phyloP scores from a whole-genome alignment of 2,113 vertebrate genomes.

The Maccullochella peelii region DNA sequence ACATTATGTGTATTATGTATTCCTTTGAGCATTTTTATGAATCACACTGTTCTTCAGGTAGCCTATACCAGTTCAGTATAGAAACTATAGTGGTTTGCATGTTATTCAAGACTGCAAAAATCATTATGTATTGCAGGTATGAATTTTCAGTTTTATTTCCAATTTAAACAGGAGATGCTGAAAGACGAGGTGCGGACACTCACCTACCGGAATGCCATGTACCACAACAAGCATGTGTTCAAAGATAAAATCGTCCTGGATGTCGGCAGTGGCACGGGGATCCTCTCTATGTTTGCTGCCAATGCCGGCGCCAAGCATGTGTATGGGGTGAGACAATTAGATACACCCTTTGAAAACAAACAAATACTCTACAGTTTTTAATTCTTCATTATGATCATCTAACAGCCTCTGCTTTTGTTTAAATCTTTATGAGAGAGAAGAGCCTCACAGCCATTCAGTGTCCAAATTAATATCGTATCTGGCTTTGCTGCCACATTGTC shows the following conservation, averaged over 20 bases:
- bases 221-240: slow-evolving; percentile 99
- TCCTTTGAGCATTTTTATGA: slow-evolving; percentile 21
- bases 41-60: neutral
- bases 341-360: neutral
- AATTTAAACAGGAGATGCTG: slow-evolving; percentile 91
- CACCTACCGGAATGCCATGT: slow-evolving; percentile 98
- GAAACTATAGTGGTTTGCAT: neutral
- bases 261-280: slow-evolving; percentile 96
- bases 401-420: neutral
- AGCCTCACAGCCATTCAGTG: neutral
- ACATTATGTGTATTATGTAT: neutral
- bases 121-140: neutral
- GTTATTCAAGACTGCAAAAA: neutral
- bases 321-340: slow-evolving; percentile 88
- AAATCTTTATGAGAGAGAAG: neutral
- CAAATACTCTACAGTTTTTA: neutral
- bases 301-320: slow-evolving; percentile 97
- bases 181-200: slow-evolving; percentile 97
- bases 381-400: neutral
- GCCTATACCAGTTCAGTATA: neutral
- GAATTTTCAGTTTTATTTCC: neutral
- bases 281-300: slow-evolving; percentile 98
- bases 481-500: slow-evolving; percentile 12
- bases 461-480: slow-evolving; percentile 21
- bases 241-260: slow-evolving; percentile 97